phyloP scores from a whole-genome alignment of 2,113 vertebrate genomes.

The Tupaia tana region DNA sequence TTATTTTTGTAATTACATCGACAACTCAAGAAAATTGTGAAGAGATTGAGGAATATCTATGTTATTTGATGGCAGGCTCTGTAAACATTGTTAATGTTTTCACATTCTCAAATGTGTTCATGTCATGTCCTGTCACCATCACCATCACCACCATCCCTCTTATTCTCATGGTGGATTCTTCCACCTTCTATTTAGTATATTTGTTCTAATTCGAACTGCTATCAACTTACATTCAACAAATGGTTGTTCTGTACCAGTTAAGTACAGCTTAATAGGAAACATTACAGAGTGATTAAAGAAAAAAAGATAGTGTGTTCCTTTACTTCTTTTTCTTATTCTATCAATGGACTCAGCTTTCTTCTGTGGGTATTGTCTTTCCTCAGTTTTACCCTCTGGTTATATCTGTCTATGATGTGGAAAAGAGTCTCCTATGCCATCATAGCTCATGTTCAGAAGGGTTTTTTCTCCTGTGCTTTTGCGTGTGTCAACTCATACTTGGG shows the following conservation, averaged over 20 bases:
- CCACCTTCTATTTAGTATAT: neutral
- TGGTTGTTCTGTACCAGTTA: neutral
- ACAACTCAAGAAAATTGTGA: neutral
- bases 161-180: neutral
- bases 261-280: neutral
- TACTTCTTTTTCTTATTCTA: neutral
- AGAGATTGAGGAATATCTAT: neutral
- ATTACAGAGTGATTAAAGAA: neutral
- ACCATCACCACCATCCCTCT: neutral
- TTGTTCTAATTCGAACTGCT: neutral
- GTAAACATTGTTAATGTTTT: neutral
- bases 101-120: neutral
- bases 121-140: neutral
- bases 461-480: neutral
- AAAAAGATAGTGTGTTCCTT: no score
- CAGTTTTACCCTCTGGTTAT: neutral
- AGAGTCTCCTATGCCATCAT: neutral
- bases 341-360: neutral
- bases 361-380: neutral
- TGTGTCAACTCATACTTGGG: neutral
- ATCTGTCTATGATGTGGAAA: neutral
- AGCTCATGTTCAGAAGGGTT: neutral
- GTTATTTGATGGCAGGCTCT: neutral
- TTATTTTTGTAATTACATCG: neutral
- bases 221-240: conserved; percentile 10